Conservation (phyloP, 2,888 invertebrate species). For the Nineta flava region DNA sequence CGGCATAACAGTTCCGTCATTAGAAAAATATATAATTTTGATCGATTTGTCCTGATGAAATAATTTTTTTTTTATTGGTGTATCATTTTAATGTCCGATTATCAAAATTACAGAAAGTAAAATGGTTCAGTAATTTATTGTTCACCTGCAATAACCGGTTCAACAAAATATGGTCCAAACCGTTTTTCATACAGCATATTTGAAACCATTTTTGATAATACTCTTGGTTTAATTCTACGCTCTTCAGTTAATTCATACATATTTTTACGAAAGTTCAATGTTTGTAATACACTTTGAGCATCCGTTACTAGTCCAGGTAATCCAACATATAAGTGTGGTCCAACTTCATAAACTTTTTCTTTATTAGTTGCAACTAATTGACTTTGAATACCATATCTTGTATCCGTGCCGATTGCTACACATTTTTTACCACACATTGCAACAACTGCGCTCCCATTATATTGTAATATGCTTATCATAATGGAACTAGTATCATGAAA, state of each 20-base stretch:
- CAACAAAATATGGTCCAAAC: conserved; percentile 96
- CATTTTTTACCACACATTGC: conserved; percentile 97
- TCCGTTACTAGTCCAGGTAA: conserved; percentile 95
- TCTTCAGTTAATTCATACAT: conserved; percentile 92
- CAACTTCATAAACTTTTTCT: conserved; percentile 86
- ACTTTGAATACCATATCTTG: conserved; percentile 85
- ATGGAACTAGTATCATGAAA: not conserved
- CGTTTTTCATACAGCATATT: conserved; percentile 90
- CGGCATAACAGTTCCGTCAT: too few species aligned
- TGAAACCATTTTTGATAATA: conserved; percentile 83
- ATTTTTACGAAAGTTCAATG: conserved; percentile 76
- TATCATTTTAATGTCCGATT: too few species aligned
- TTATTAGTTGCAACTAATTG: conserved; percentile 87
- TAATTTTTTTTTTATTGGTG: too few species aligned
- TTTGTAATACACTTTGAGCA: conserved; percentile 84
- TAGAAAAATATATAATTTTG: too few species aligned
- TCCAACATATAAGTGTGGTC: conserved; percentile 78
- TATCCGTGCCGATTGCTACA: conserved; percentile 94
- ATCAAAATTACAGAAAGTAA: too few species aligned
- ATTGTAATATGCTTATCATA: conserved; percentile 49
- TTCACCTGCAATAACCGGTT: conserved; percentile 89
- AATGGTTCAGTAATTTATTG: conserved; percentile 67
- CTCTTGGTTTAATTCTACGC: conserved; percentile 76
- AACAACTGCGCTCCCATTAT: conserved; percentile 90
- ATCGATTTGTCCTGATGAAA: too few species aligned